phyloP scores from a whole-genome alignment of 2,888 invertebrate species.

The Keiferia lycopersicella region DNA sequence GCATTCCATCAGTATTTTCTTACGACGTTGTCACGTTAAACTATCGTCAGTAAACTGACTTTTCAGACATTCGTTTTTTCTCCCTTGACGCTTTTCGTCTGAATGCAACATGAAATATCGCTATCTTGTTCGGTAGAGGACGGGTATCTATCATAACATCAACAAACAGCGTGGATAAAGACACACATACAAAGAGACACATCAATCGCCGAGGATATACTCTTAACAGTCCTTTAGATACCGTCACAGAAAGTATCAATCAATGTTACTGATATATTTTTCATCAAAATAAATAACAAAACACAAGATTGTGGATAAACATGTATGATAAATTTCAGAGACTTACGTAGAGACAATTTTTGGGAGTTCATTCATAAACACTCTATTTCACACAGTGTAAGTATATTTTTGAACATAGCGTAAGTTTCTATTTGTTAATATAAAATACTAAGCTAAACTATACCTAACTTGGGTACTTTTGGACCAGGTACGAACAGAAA shows the following conservation, averaged over 20 bases:
- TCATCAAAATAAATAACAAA: not conserved
- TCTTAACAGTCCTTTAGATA: conserved; percentile 10
- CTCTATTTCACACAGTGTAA: too few species aligned
- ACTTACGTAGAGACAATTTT: not conserved
- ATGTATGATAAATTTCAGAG: not conserved
- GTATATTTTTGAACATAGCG: too few species aligned
- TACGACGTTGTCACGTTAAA: too few species aligned
- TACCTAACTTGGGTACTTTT: too few species aligned
- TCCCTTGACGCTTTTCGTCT: too few species aligned
- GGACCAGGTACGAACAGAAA: too few species aligned
- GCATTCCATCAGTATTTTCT: too few species aligned
- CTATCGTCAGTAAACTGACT: too few species aligned
- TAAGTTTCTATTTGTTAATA: too few species aligned
- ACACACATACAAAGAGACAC: not conserved
- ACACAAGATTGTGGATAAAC: not conserved
- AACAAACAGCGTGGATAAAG: not conserved
- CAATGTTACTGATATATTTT: not conserved
- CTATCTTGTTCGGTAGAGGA: not conserved
- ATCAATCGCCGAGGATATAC: conserved; percentile 10
- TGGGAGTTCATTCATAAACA: too few species aligned
- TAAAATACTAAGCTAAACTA: too few species aligned
- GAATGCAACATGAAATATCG: not conserved
- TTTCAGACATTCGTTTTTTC: too few species aligned
- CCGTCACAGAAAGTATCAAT: not conserved
- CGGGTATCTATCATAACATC: not conserved